Percentiles rank a stretch among this genome's conserved stretches.
Evolutionary conservation across 2,113 vertebrate genomes (phyloP).

Genomic region (Miniopterus natalensis): DNA sequence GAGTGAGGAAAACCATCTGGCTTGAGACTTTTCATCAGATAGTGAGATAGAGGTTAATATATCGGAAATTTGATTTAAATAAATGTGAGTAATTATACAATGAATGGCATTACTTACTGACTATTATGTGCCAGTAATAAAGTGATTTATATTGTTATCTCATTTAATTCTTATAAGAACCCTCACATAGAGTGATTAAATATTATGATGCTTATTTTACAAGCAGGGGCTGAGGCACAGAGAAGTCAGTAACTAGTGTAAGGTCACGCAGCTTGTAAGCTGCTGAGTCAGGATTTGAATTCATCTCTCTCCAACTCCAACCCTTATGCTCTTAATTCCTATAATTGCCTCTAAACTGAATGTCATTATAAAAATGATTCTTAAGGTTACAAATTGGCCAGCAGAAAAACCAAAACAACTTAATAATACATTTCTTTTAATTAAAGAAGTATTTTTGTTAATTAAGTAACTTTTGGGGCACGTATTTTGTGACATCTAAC

Average conservation of each 20-base stretch:
- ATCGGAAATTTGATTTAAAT: background rate
- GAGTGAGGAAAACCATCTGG: background rate
- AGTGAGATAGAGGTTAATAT: background rate
- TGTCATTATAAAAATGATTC: background rate
- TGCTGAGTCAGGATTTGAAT: background rate
- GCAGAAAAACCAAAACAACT: background rate
- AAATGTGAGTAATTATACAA: background rate
- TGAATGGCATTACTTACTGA: background rate
- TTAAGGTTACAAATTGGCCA: background rate
- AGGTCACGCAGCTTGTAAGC: background rate
- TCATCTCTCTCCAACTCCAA: background rate
- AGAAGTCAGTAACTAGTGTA: background rate
- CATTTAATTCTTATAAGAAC: background rate
- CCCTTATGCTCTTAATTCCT: background rate
- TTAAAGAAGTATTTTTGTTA: conserved; percentile 18
- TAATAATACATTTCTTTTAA: background rate
- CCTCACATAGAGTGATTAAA: background rate
- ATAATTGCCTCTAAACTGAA: background rate
- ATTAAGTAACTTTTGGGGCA: background rate
- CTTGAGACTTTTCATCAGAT: background rate
- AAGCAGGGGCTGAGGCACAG: background rate
- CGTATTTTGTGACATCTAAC: background rate
- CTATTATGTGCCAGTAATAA: background rate
- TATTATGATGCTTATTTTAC: background rate
- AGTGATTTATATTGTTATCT: background rate